Conservation (phyloP, 1,140 invertebrate species). For the Geopemphigus sp. region DNA sequence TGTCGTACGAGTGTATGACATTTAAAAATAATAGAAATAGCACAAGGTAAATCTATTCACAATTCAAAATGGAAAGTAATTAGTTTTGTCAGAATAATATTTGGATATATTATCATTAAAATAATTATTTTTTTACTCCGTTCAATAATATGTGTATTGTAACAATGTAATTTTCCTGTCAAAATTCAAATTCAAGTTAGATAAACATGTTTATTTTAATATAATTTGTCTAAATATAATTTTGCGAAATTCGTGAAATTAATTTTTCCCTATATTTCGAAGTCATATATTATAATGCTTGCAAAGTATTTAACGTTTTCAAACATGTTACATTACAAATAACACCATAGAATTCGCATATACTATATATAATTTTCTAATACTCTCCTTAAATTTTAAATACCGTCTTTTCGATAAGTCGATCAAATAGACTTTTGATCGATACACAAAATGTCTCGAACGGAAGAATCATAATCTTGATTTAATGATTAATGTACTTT, state of each 20-base stretch:
- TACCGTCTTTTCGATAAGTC: background rate
- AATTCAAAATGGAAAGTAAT: background rate
- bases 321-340: background rate
- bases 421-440: background rate
- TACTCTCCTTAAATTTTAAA: background rate
- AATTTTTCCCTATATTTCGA: background rate
- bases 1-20: background rate
- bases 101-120: background rate
- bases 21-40: constrained; percentile 21
- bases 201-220: background rate
- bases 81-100: background rate
- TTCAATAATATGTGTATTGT: too few species aligned
- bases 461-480: constrained; percentile 25
- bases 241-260: background rate
- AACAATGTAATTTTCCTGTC: background rate
- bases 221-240: background rate
- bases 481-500: background rate
- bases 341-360: background rate
- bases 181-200: background rate
- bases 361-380: background rate
- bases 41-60: constrained; percentile 1
- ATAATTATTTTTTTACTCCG: background rate
- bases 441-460: background rate
- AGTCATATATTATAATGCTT: too few species aligned
- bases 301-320: too few species aligned